Evolutionary conservation across 2,113 vertebrate species (phyloP).

Genomic region (Burhinus oedicnemus): DNA sequence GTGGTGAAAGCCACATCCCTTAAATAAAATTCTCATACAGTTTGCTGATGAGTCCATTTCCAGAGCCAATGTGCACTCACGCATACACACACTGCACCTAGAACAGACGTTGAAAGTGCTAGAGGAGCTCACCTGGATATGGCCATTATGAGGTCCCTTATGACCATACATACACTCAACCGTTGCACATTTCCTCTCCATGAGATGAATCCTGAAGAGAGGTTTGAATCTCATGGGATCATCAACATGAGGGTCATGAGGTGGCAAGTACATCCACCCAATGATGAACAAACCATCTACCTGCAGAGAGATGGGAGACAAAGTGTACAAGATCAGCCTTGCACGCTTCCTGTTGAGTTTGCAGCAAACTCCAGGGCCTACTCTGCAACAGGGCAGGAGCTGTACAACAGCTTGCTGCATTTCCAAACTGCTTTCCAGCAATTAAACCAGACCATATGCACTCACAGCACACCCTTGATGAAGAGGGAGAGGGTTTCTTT

Average conservation of each 20-base stretch:
- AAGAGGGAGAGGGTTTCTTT: background rate
- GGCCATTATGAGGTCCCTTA: slow-evolving; percentile 93
- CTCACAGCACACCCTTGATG: background rate
- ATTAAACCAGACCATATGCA: slow-evolving; percentile 9
- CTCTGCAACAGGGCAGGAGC: background rate
- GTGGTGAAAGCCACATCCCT: background rate
- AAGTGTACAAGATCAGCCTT: background rate
- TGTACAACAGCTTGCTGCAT: background rate
- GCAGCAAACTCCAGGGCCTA: background rate
- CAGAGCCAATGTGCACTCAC: background rate
- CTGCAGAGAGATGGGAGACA: slow-evolving; percentile 63
- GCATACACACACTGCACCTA: accelerated
- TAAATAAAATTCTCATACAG: background rate
- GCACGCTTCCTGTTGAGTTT: accelerated
- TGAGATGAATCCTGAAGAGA: slow-evolving; percentile 92
- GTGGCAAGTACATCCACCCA: slow-evolving; percentile 98
- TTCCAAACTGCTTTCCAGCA: slow-evolving; percentile 13
- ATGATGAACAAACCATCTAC: slow-evolving; percentile 96
- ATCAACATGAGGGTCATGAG: slow-evolving; percentile 94
- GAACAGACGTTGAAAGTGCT: background rate
- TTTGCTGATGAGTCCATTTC: background rate
- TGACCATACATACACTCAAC: slow-evolving; percentile 99
- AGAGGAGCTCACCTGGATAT: slow-evolving; percentile 86
- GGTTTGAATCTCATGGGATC: slow-evolving; percentile 96
- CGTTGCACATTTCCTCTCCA: slow-evolving; percentile 87